Evolutionary conservation across 2,797 vertebrate species (phyloP), one percentile per base, ranked within the genome.

Genomic region (Gallinago stenura): DNA sequence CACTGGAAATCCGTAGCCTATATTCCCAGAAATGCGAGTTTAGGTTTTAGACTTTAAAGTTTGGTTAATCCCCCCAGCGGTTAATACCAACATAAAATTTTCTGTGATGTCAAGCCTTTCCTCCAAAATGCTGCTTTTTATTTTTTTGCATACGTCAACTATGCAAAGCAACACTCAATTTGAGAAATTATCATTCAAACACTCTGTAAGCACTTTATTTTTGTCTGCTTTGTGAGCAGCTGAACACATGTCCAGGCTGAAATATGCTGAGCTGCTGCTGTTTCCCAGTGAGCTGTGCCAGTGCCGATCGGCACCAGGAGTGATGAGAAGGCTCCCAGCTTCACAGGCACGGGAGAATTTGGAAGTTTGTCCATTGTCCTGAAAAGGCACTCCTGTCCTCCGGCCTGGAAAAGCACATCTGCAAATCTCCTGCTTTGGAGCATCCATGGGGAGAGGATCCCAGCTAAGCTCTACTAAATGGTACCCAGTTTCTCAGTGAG

Each of bases 191-290:
- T 62, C 91, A 88, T 97, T 97, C 92, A 76, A 72, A 78, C 62
- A 37, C 86, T 92, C 88, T 50, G 64, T 83, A 56, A 96, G 87
- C 90, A 80, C 93, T 96, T 95, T 89, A 95, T 97, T 96, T 96
- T 96, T 95, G 79, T 90, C 90, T 3, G 25, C 90, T 96, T 97
- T 93, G 93, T 90, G 58, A 96, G 91, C 83, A 89, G 90, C 94
- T 96, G 75, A 95, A 77, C 86, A 84, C 79, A 62, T 39, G 75
- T 87, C 87, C 93, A 56, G 85, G 73, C 81, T 95, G 94, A 92
- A 94, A 83, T 17, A 37, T 20, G 7, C 86, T 1, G 73, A 76
- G 78, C 53, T 65, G 87, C 91, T 18, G 53, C 91, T 18, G 46
- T 66, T 95, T 88, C 88, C 80, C 7, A 0, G 16, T 6, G 5